Percentiles rank a stretch among this genome's conserved stretches.
These are phyloP conservation scores for Sycophaga agraensis DNA, from an alignment of 1,140 invertebrate genomes.

Conservation along the genomic window DNA sequence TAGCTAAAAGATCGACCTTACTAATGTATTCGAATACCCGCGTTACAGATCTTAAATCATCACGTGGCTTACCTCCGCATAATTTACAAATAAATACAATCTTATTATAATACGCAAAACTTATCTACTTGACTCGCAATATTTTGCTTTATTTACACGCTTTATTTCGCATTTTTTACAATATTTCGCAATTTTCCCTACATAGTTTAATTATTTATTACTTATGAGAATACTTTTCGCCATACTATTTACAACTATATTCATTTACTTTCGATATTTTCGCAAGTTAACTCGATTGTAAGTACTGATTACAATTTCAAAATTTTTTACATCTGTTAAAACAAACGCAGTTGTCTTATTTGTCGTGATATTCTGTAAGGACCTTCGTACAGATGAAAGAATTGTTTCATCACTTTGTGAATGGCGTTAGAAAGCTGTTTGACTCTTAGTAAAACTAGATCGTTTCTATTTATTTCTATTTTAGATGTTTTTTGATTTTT, in stretches of 20 bases:
- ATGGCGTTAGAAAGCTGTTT: not conserved
- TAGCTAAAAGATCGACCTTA: too few relatives aligned
- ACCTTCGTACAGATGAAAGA: not conserved
- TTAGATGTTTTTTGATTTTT: conserved; percentile 3
- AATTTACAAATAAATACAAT: too few relatives aligned
- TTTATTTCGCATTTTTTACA: too few relatives aligned
- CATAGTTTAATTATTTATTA: too few relatives aligned
- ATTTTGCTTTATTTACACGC: too few relatives aligned
- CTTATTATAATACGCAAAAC: too few relatives aligned
- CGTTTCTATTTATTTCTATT: not conserved
- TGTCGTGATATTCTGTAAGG: not conserved
- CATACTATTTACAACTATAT: not conserved
- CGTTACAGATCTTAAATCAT: too few relatives aligned
- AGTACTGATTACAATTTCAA: not conserved
- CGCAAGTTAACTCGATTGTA: not conserved
- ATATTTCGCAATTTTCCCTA: too few relatives aligned
- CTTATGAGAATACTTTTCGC: too few relatives aligned
- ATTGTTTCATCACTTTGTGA: not conserved
- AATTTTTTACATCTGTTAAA: not conserved
- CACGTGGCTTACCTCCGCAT: too few relatives aligned
- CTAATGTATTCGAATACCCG: too few relatives aligned
- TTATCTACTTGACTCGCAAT: too few relatives aligned
- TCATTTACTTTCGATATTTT: not conserved
- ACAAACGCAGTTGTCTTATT: not conserved
- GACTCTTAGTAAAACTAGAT: conserved; percentile 22